phyloP scores from a whole-genome alignment of 2,113 vertebrate genomes.

The Catharus minimus region DNA sequence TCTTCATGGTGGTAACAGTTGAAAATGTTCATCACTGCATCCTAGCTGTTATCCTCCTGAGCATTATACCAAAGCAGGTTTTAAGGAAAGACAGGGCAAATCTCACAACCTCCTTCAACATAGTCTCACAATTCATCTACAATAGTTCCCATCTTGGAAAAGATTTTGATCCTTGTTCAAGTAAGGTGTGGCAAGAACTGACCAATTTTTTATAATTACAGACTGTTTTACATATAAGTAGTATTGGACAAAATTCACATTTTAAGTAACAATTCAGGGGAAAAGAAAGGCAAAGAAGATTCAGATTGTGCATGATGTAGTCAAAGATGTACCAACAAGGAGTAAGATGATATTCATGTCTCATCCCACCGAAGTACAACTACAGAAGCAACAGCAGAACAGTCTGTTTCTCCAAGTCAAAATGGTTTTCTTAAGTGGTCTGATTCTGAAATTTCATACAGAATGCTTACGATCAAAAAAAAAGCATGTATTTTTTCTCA shows the following conservation, averaged over 20 bases:
- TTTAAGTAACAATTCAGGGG: background rate
- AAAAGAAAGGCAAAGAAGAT: background rate
- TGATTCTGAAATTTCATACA: background rate
- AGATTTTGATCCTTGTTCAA: background rate
- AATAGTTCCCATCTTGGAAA: background rate
- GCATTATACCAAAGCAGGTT: background rate
- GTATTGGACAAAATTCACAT: background rate
- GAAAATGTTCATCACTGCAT: background rate
- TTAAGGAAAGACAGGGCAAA: background rate
- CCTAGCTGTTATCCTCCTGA: background rate
- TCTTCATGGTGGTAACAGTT: background rate
- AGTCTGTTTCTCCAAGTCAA: background rate
- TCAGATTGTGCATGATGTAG: background rate
- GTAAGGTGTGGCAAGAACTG: background rate
- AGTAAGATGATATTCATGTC: background rate
- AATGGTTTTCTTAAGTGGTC: background rate
- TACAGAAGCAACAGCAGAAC: background rate
- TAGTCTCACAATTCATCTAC: background rate
- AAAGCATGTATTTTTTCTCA: background rate
- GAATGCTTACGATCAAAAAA: background rate
- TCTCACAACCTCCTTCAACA: background rate
- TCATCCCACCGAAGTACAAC: background rate
- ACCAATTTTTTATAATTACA: background rate
- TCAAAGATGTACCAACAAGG: background rate
- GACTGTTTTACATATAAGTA: background rate